phyloP scores from a whole-genome alignment of 2,797 vertebrate genomes.

The Fistularia commersonii region DNA sequence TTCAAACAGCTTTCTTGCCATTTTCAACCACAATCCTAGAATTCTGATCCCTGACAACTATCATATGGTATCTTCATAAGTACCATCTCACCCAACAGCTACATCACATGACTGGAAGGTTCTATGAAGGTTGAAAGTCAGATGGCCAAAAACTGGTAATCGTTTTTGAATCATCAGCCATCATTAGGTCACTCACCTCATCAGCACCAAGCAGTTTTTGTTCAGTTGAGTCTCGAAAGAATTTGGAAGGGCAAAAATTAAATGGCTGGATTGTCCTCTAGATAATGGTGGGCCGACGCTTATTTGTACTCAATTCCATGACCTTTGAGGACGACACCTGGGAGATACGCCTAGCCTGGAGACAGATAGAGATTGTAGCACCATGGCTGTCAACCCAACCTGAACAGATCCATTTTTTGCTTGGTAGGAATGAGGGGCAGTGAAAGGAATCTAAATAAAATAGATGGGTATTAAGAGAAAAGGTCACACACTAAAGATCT shows the following conservation, averaged over 20 bases:
- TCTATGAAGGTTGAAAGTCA: too few relatives aligned
- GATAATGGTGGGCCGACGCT: neutral
- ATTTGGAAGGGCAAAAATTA: slow-evolving; percentile 1
- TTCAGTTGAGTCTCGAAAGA: too few relatives aligned
- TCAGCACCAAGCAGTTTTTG: too few relatives aligned
- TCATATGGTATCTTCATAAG: too few relatives aligned
- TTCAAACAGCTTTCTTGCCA: too few relatives aligned
- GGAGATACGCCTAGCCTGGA: slow-evolving; percentile 47
- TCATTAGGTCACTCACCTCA: too few relatives aligned
- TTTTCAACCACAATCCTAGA: too few relatives aligned
- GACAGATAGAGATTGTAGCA: slow-evolving; percentile 38
- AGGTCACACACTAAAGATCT: slow-evolving; percentile 27
- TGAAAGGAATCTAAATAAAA: slow-evolving; percentile 10
- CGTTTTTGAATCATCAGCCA: too few relatives aligned
- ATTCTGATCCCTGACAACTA: too few relatives aligned
- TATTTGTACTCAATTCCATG: slow-evolving; percentile 45
- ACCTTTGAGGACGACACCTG: slow-evolving; percentile 48
- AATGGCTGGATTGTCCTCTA: neutral
- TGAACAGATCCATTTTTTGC: slow-evolving; percentile 21
- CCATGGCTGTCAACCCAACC: slow-evolving; percentile 29
- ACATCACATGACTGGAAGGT: too few relatives aligned
- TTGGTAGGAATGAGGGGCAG: neutral
- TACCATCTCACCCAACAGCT: too few relatives aligned
- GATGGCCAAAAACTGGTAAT: too few relatives aligned
- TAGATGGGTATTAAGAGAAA: slow-evolving; percentile 13